phyloP scores from a whole-genome alignment of 2,113 vertebrate genomes.

The Nycticryphes semicollaris region DNA sequence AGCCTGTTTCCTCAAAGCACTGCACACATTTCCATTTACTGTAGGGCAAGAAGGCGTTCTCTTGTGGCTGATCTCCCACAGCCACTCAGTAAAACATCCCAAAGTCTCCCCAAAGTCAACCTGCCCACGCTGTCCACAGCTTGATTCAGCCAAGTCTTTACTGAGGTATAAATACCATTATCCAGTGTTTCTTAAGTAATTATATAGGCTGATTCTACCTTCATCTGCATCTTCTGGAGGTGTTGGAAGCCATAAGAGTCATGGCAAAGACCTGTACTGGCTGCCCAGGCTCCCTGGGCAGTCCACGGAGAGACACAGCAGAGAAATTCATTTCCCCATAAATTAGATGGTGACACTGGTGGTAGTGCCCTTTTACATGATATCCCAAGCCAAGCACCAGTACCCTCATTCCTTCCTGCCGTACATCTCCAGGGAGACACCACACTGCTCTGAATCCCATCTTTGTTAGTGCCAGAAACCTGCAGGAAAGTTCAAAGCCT shows the following conservation, averaged over 20 bases:
- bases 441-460: accelerated
- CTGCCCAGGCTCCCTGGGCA: background rate
- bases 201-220: background rate
- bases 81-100: background rate
- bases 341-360: background rate
- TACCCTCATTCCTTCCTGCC: background rate
- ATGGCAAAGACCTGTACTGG: background rate
- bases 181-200: background rate
- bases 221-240: background rate
- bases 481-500: background rate
- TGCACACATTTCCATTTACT: background rate
- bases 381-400: background rate
- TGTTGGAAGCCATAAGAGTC: background rate
- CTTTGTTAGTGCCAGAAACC: background rate
- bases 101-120: background rate
- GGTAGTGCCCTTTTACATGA: background rate
- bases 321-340: background rate
- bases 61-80: background rate
- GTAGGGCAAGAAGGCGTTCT: background rate
- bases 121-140: background rate
- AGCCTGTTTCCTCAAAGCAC: background rate
- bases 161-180: background rate
- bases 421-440: background rate
- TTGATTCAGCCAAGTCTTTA: background rate
- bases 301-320: background rate